Evolutionary conservation across 2,113 vertebrate species (phyloP).

Genomic region (Sus scrofa): T2T-Sscrofa CM000828.6:51582501-51583000

Average conservation of each 20-base stretch:
- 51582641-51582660: conserved; percentile 39
- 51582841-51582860: conserved; percentile 28
- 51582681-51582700: conserved; percentile 46
- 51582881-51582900: background rate
- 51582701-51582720: background rate
- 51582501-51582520: background rate
- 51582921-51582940: background rate
- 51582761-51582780: background rate
- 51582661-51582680: background rate
- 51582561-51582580: background rate
- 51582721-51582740: background rate
- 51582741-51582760: conserved; percentile 27
- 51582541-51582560: background rate
- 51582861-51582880: background rate
- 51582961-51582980: no score
- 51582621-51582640: background rate
- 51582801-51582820: background rate
- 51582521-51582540: background rate
- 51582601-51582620: conserved; percentile 20
- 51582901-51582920: background rate
- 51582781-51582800: conserved; percentile 27
- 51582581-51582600: conserved; percentile 1
- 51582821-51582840: background rate
- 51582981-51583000: no score
- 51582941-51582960: background rate